phyloP scores from a whole-genome alignment of 2,888 invertebrate genomes.

The Litoditis marina region DNA sequence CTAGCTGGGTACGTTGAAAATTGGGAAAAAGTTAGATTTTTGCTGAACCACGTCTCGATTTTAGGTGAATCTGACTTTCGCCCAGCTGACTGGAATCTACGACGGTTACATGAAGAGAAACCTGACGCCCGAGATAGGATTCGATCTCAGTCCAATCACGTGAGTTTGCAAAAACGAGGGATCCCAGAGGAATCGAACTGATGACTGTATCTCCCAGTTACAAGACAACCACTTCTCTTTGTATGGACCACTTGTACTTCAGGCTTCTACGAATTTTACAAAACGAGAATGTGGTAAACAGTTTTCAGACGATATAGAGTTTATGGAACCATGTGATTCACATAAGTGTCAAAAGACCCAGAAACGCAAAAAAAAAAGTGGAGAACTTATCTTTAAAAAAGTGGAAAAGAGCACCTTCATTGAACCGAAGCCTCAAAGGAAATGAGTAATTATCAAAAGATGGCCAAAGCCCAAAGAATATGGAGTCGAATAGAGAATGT shows the following conservation, averaged over 20 bases:
- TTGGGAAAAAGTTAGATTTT: neutral
- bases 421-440: too few species aligned
- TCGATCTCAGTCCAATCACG: slow-evolving; percentile 51
- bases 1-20: too few species aligned
- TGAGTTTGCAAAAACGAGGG: slow-evolving; percentile 15
- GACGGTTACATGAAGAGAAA: slow-evolving; percentile 49
- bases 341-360: neutral
- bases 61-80: slow-evolving; percentile 56
- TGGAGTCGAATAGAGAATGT: too few species aligned
- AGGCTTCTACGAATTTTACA: neutral
- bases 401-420: too few species aligned
- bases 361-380: too few species aligned
- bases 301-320: neutral
- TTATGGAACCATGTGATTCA: neutral
- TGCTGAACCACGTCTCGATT: slow-evolving; percentile 7
- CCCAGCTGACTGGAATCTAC: slow-evolving; percentile 57
- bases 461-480: neutral
- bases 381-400: too few species aligned
- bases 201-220: too few species aligned
- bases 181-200: neutral
- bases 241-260: too few species aligned
- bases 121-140: slow-evolving; percentile 49
- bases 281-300: too few species aligned
- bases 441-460: too few species aligned
- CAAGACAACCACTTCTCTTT: too few species aligned